Conservation (phyloP, 2,888 invertebrate species). For the Mesopsocus fuscifrons region DNA sequence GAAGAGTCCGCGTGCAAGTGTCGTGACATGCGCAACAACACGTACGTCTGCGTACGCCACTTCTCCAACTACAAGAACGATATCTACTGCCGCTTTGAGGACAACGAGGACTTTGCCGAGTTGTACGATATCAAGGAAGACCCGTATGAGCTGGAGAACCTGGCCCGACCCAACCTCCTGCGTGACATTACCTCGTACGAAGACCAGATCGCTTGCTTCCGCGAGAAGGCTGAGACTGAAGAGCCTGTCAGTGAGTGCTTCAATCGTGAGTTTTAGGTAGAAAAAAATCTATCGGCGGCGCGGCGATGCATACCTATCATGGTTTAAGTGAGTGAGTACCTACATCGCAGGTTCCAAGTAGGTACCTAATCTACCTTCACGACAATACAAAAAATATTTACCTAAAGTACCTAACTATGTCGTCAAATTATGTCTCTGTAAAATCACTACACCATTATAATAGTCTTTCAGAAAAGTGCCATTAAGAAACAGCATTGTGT, state of each 20-base stretch:
- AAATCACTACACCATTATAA: too few relatives aligned
- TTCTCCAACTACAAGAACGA: conserved; percentile 32
- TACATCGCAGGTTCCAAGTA: too few relatives aligned
- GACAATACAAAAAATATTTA: too few relatives aligned
- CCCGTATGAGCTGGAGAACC: conserved; percentile 50
- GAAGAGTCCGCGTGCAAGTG: conserved; percentile 56
- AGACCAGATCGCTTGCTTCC: background rate
- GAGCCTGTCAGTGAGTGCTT: background rate
- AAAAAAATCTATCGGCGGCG: too few relatives aligned
- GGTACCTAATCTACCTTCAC: too few relatives aligned
- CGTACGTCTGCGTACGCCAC: conserved; percentile 55
- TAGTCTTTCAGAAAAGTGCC: too few relatives aligned
- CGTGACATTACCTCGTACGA: background rate
- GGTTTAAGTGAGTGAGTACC: too few relatives aligned
- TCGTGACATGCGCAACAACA: conserved; percentile 65
- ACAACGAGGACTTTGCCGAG: conserved; percentile 41
- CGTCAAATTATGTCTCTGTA: too few relatives aligned
- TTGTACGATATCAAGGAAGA: conserved; percentile 50
- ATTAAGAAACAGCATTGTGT: too few relatives aligned
- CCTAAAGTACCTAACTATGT: too few relatives aligned
- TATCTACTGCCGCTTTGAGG: conserved; percentile 43
- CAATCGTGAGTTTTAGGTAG: too few relatives aligned
- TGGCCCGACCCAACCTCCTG: conserved; percentile 20
- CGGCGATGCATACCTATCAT: too few relatives aligned
- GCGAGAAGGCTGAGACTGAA: background rate